A percentile compares a stretch with the other conserved stretches of the same genome.
These are phyloP conservation scores for Mesitornis unicolor DNA, from an alignment of 2,113 vertebrate species.

Conservation along the genomic window DNA sequence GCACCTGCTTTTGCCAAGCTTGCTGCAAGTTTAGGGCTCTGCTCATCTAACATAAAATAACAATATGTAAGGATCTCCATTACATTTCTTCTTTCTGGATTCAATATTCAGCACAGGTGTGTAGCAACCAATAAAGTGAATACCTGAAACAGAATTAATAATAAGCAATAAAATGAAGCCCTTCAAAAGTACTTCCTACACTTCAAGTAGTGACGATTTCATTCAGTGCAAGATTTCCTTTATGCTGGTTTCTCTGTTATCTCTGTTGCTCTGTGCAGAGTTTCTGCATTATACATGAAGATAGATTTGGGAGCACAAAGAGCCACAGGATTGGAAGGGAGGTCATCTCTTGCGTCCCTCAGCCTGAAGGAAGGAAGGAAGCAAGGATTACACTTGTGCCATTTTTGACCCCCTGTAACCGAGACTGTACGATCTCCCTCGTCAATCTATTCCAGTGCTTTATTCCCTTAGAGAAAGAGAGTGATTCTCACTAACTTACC, in stretches of 20 bases:
- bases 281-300: not conserved
- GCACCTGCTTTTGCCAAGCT: not conserved
- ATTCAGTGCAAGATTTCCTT: not conserved
- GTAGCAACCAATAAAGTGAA: not conserved
- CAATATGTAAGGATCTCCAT: not conserved
- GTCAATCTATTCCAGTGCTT: not conserved
- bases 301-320: not conserved
- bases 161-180: not conserved
- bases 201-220: not conserved
- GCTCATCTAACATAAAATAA: not conserved
- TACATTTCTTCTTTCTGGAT: not conserved
- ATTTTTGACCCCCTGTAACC: not conserved
- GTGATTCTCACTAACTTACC: not conserved
- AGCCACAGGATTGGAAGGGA: not conserved
- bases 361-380: not conserved
- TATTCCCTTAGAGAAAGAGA: not conserved
- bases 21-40: not conserved
- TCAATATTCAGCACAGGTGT: not conserved
- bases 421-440: not conserved
- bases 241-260: not conserved
- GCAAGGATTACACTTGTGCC: not conserved
- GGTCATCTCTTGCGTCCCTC: not conserved
- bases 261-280: not conserved
- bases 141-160: conserved; percentile 16
- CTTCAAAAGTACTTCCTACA: conserved; percentile 7